phyloP scores from a whole-genome alignment of 1,140 invertebrate genomes.

The Dinothrombium tinctorium region DNA sequence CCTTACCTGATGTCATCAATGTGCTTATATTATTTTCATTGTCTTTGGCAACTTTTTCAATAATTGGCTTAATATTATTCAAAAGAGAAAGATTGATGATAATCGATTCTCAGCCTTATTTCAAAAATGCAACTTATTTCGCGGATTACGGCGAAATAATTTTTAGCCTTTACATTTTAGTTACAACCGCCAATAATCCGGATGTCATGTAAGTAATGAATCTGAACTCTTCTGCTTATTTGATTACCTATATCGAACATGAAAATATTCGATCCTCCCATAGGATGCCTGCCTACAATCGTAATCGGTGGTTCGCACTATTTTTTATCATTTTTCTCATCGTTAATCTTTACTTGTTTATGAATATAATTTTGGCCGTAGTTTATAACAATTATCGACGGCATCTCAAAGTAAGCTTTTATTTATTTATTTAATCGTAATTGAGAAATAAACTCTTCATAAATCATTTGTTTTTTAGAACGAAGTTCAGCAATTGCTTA shows the following conservation, averaged over 20 bases:
- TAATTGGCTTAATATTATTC: conserved; percentile 29
- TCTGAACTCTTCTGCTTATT: neutral
- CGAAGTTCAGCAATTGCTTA: conserved; percentile 24
- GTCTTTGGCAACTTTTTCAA: conserved; percentile 24
- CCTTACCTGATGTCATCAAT: conserved; percentile 27
- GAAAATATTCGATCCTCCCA: conserved; percentile 4
- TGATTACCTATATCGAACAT: conserved; percentile 1
- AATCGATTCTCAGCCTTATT: neutral
- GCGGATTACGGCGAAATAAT: conserved; percentile 23
- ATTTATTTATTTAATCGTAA: neutral
- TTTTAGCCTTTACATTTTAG: conserved; percentile 29
- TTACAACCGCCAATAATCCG: conserved; percentile 30
- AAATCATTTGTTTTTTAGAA: conserved; percentile 20
- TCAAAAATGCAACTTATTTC: conserved; percentile 21
- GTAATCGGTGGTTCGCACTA: conserved; percentile 23
- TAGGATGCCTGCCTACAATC: conserved; percentile 30
- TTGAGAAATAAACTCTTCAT: neutral
- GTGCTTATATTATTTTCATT: conserved; percentile 27
- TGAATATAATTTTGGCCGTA: conserved; percentile 29
- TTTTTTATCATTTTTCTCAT: conserved; percentile 28
- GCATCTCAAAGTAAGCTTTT: conserved; percentile 24
- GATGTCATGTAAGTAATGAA: conserved; percentile 27
- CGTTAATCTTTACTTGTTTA: conserved; percentile 28
- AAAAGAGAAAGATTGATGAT: conserved; percentile 18
- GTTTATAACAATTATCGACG: conserved; percentile 30